phyloP scores from a whole-genome alignment of 2,113 vertebrate species.

The Aramus guarauna region DNA sequence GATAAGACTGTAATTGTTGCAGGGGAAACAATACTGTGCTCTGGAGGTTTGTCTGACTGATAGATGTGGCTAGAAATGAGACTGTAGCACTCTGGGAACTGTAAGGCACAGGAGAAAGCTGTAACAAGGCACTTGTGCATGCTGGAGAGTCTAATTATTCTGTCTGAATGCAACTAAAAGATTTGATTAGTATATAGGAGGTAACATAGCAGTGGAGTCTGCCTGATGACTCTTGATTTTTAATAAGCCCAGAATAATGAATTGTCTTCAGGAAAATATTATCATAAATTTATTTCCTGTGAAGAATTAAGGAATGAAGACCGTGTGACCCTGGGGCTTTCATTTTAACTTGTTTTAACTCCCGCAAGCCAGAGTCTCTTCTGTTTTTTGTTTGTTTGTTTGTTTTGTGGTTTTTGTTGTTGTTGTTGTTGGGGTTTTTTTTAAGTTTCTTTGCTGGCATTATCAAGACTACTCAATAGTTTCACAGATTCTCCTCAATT shows the following conservation, averaged over 20 bases:
- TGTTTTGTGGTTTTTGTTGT: too few species aligned
- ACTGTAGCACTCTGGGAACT: neutral
- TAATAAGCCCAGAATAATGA: constrained; percentile 15
- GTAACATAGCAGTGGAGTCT: neutral
- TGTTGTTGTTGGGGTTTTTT: neutral
- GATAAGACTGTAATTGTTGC: neutral
- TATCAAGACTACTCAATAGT: neutral
- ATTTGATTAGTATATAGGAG: constrained; percentile 10
- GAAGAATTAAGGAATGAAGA: neutral
- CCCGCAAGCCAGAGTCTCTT: accelerated
- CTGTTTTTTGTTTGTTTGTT: neutral
- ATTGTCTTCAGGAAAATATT: constrained; percentile 2
- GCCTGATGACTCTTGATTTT: constrained; percentile 17
- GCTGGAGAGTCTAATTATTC: neutral
- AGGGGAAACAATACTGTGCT: neutral
- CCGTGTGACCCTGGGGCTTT: neutral
- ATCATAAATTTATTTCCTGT: neutral
- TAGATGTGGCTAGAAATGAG: neutral
- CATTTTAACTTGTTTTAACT: neutral
- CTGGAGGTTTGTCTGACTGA: neutral
- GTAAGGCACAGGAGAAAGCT: neutral
- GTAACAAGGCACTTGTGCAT: neutral
- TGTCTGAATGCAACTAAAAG: neutral
- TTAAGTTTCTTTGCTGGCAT: neutral
- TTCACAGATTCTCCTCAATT: neutral